These are phyloP conservation scores for Elephantulus edwardii DNA, from an alignment of 2,113 vertebrate species.

Conservation along the genomic window DNA sequence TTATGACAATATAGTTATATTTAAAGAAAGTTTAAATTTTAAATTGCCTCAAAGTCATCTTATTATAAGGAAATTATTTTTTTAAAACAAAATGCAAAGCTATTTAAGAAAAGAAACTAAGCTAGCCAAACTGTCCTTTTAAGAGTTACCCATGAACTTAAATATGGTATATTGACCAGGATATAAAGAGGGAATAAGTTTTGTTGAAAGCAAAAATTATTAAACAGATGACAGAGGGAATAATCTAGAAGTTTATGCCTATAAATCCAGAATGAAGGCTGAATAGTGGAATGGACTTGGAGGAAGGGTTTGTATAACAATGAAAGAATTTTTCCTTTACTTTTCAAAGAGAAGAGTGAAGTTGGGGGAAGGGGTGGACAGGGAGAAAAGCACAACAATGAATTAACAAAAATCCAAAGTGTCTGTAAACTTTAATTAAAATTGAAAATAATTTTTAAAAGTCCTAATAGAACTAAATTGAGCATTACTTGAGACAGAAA, in stretches of 20 bases:
- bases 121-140: not conserved
- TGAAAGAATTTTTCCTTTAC: too few species aligned
- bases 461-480: not conserved
- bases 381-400: too few species aligned
- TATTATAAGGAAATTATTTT: conserved; percentile 11
- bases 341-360: too few species aligned
- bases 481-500: not conserved
- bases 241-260: not conserved
- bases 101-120: not conserved
- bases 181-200: not conserved
- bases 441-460: too few species aligned
- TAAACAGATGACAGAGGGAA: not conserved
- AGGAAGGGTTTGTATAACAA: too few species aligned
- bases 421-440: too few species aligned
- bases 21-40: not conserved
- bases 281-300: too few species aligned
- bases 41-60: not conserved
- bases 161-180: not conserved
- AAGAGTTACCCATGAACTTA: not conserved
- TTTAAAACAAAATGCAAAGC: not conserved
- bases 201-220: not conserved
- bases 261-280: too few species aligned
- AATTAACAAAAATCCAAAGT: too few species aligned
- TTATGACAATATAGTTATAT: too few species aligned
- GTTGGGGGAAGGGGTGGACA: too few species aligned